Base-by-base conservation (phyloP, 1,140 invertebrate genomes). In the Aporrectodea caliginosa region DNA sequence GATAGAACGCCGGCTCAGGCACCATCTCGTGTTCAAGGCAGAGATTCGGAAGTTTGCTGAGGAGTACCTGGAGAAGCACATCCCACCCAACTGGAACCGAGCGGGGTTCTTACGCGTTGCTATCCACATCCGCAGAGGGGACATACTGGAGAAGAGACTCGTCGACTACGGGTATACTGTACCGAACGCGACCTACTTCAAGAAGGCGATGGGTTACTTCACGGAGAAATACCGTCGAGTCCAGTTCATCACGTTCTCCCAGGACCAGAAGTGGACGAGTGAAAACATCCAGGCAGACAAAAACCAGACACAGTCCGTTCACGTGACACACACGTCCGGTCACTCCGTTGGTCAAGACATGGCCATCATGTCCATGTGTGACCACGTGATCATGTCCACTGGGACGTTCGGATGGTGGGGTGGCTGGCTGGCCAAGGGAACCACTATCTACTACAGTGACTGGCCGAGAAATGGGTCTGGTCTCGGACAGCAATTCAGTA, bases 331-430 rank as follows among this genome's bases (percentile, higher is more conserved):
- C 16, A 29, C 35, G 16, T 35, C 35, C 12, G 33, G 27, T 35
- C 16, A 76, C 33, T 35, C 32, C 43, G 29, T 0, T 14, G 75
- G 29, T 27, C 33, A 72, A 22, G 85, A 86, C 74, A 74, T 86
- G 80, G 84, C 84, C n/a, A 79, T 82, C 0, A 75, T 86, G 32
- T 70, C 82, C 0, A 73, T 79, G 35, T 86, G 85, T 75, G 82
- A 86, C 75, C 84, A 86, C 69, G 83, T 82, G 2, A 82, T 86
- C 27, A 85, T 86, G 69, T 83, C 83, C 0, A 85, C 84, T 6
- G 85, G 85, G 2, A 85, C 85, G 1, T 86, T 84, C 76, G 83
- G 83, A 2, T 86, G 85, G 84, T 86, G 85, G 85, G 80, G 80
- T 27, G 82, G 73, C 16, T 86, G 83, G 78, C 69, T 86, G 16